Base-by-base conservation (phyloP, 1,140 invertebrate genomes). In the Drosophila lacteicornis region DNA sequence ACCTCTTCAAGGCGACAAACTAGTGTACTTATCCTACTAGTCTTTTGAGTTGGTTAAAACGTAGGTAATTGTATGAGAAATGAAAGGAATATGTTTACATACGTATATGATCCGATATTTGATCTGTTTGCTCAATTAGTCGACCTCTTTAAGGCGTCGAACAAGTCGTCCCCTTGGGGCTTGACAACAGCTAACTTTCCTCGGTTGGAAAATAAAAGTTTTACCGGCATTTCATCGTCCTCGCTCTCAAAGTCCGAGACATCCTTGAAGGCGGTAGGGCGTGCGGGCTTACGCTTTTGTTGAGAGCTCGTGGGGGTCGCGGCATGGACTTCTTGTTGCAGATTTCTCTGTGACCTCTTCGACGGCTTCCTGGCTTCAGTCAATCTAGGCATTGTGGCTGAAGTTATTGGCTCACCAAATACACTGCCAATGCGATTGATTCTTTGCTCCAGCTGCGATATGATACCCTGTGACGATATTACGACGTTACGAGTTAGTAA, bases 221-320 rank as follows among this genome's bases (percentile, higher is more conserved):
- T 40, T 0, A 56, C 0, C 2, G 51, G 53, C 0, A 11, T 0
- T 1, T 1, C n/a, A 13, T 56, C 36, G 3, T 56, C 36, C 2
- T 40, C 53, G 19, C 53, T 56, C 2, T 40, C 53, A 6, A 40
- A 25, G 1, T 56, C 53, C 8, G 53, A 56, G 6, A 22, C 1
- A 15, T 22, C 2, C 3, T 9, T 0, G 25, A n/a, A 6, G 15
- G 0, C 0, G 1, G 1, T 2, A 2, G 19, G 4, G n/a, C 4
- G 15, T 1, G 0, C 0, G 4, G 1, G 0, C 4, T 5, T 56
- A 1, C 8, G 19, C 2, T 3, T 6, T 38, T 12, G 40, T 8
- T 4, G 0, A 15, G 33, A 8, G 6, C 17, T 9, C 1, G 13
- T 1, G 4, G 3, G 6, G 1, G 5, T 15, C 0, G 1, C 38